phyloP scores from a whole-genome alignment of 2,113 vertebrate species.

The Ascaphus truei region DNA sequence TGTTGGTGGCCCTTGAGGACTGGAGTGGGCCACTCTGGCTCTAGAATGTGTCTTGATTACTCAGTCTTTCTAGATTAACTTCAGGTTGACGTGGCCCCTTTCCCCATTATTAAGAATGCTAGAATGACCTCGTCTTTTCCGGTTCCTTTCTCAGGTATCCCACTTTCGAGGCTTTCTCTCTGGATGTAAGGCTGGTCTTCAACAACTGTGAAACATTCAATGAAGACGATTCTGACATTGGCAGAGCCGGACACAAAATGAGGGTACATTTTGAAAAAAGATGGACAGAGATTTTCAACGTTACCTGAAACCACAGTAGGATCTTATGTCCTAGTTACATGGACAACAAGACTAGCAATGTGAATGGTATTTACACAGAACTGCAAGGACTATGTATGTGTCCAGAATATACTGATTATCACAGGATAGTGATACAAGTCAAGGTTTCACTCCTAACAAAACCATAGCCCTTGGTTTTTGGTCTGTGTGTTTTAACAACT shows the following conservation, averaged over 20 bases:
- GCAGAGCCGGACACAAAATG: constrained; percentile 96
- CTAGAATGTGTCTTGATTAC: no score
- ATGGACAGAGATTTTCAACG: constrained; percentile 95
- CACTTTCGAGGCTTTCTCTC: constrained; percentile 91
- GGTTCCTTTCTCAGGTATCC: constrained; percentile 84
- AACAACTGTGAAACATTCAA: constrained; percentile 99
- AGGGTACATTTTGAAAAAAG: constrained; percentile 97
- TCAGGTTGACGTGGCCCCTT: no score
- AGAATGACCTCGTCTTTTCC: no score
- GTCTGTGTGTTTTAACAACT: constrained; percentile 77
- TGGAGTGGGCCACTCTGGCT: no score
- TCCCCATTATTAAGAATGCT: no score
- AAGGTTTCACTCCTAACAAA: constrained; percentile 71
- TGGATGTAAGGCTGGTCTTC: constrained; percentile 96
- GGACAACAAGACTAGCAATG: constrained; percentile 71
- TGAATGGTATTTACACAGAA: constrained; percentile 66
- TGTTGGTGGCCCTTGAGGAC: no score
- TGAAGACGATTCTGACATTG: constrained; percentile 98
- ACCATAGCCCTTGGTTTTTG: constrained; percentile 68
- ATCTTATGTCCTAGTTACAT: constrained; percentile 45
- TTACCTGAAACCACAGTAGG: constrained; percentile 76
- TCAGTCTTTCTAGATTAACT: no score
- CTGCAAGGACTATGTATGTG: constrained; percentile 65
- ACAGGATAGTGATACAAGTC: constrained; percentile 58
- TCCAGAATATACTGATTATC: constrained; percentile 45